A percentile compares a stretch with the other conserved stretches of the same genome.
Conservation (phyloP, 2,797 vertebrate species). For the Chloroceryle inda region DNA sequence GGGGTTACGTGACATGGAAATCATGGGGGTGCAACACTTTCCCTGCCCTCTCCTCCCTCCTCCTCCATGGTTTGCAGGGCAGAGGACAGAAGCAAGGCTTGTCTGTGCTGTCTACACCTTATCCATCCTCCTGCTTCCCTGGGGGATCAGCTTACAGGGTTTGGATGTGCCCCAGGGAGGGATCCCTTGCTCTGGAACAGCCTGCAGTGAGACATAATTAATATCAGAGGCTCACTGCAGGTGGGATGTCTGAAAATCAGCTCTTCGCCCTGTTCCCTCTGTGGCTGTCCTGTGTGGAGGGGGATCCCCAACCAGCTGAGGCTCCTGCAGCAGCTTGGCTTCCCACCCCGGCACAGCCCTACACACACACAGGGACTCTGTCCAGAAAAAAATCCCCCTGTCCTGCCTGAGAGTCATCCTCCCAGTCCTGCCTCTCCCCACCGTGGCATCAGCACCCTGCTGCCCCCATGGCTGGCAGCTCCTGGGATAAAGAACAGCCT, state of each 20-base stretch:
- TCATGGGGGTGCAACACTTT: rapidly evolving
- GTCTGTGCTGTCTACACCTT: rapidly evolving
- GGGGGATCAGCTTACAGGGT: not conserved
- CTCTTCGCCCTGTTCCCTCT: not conserved
- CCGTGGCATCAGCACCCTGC: not conserved
- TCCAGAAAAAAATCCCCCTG: not conserved
- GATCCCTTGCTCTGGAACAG: not conserved
- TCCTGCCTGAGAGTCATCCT: not conserved
- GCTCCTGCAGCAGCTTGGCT: not conserved
- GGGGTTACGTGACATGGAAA: rapidly evolving
- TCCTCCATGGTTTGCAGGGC: too few relatives aligned
- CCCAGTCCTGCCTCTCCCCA: too few relatives aligned
- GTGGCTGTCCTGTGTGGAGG: not conserved
- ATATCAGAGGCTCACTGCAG: rapidly evolving
- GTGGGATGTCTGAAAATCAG: not conserved
- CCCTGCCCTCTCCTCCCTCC: not conserved
- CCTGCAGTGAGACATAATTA: too few relatives aligned
- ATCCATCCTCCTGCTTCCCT: not conserved
- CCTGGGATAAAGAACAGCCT: not conserved
- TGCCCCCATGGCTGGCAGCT: rapidly evolving
- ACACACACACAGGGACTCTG: rapidly evolving
- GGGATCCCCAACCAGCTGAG: not conserved
- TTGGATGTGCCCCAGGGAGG: not conserved
- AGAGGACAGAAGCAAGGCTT: not conserved
- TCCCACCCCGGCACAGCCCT: not conserved